Evolutionary conservation across 1,140 invertebrate species (phyloP), one percentile per base, ranked within the genome.

Genomic region (Drosophila novamexicana): DNA sequence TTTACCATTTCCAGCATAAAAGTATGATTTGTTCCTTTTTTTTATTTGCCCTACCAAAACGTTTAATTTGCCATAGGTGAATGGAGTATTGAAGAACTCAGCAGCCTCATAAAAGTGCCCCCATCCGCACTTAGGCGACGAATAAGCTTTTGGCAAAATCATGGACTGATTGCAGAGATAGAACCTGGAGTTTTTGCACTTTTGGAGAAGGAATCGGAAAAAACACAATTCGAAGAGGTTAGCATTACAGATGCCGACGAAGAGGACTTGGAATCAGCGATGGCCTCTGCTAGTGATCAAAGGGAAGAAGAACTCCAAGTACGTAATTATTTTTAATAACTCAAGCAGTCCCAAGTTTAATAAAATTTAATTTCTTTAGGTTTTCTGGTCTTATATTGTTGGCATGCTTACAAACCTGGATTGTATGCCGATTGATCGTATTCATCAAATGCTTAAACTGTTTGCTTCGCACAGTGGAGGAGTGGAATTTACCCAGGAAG

Each of bases 391-490:
- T 0, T 99, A 99, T 83, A 98, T 99, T 86, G 96, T 98, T 40
- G 98, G 98, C 7, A 99, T 99, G 98, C 93, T 99, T 32, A 98
- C 98, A 0, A 99, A 99, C 94, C 93, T 99, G 61, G 98, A 99
- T 78, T 97, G 97, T 1, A 94, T 99, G 89, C 96, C 98, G 1
- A 93, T 99, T 45, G 98, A 99, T 77, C 93, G 98, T 57, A 99
- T 99, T 82, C 98, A 99, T 93, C 97, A 98, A 81, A 99, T 99
- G 97, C 93, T 99, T 22, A 97, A 98, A 91, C 98, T 99, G 96
- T 99, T 99, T 94, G 97, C 97, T 3, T 95, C 95, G 42, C 97
- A 97, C 91, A 96, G 96, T n/a, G 96, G 96, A 0, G 95, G 96
- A 0, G 95, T 97, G 9, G 98, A 99, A 90, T 98, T 97, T 77